Evolutionary conservation across 2,888 invertebrate species (phyloP).

Genomic region (Heliconius hortense): DNA sequence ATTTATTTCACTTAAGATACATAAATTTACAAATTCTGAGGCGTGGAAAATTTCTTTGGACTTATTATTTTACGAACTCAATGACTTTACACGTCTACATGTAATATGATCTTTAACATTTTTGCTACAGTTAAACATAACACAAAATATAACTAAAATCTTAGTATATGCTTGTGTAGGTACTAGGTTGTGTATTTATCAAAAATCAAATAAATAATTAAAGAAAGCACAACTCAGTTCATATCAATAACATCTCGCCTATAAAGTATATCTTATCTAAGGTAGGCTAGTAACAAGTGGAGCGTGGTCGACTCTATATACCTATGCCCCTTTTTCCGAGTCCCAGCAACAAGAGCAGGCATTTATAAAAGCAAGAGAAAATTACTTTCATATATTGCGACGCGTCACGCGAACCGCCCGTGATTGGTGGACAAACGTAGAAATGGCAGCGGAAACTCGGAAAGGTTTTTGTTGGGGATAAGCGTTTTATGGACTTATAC

Average conservation of each 20-base stretch:
- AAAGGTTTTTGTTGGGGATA: slow-evolving; percentile 46
- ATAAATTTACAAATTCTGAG: neutral
- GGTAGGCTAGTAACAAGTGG: slow-evolving; percentile 27
- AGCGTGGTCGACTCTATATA: slow-evolving; percentile 22
- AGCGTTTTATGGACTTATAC: slow-evolving; percentile 43
- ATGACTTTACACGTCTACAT: neutral
- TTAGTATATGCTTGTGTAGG: neutral
- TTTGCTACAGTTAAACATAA: no score
- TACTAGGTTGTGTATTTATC: no score
- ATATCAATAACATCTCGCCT: neutral
- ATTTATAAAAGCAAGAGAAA: slow-evolving; percentile 52
- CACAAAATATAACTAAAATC: neutral
- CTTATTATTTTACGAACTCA: neutral
- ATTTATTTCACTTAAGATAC: neutral
- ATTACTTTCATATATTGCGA: slow-evolving; percentile 55
- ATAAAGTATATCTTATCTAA: neutral
- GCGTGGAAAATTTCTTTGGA: neutral
- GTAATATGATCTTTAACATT: no score
- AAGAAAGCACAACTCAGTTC: neutral
- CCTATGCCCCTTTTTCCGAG: slow-evolving; percentile 34
- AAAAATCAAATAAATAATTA: neutral
- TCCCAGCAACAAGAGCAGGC: slow-evolving; percentile 41
- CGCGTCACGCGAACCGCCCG: slow-evolving; percentile 51
- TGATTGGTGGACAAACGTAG: slow-evolving; percentile 49
- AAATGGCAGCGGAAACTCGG: slow-evolving; percentile 42